These are phyloP conservation scores for Trissolcus brochymenae DNA, from an alignment of 2,888 invertebrate species.

Conservation along the genomic window DNA sequence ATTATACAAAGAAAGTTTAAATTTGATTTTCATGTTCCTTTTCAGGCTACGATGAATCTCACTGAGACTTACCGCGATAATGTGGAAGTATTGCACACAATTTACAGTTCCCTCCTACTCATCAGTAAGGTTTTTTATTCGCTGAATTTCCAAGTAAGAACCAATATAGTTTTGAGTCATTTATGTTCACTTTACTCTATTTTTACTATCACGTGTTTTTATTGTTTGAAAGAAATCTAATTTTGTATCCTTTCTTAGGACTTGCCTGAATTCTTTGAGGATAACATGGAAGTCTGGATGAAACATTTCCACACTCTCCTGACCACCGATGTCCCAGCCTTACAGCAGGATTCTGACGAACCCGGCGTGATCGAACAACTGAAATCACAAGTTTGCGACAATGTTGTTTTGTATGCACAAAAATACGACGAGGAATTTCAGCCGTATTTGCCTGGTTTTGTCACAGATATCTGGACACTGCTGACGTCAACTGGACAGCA, in stretches of 20 bases:
- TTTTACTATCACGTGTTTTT: not conserved
- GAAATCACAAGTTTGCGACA: constrained; percentile 97
- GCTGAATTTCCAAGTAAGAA: constrained; percentile 89
- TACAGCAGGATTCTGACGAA: constrained; percentile 89
- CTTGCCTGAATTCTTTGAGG: constrained; percentile 99
- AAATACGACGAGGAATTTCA: constrained; percentile 99
- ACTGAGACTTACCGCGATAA: constrained; percentile 87
- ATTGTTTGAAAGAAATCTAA: not conserved
- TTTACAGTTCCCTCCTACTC: constrained; percentile 91
- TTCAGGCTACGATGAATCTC: constrained; percentile 89
- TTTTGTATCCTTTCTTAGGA: constrained; percentile 78
- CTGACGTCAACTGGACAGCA: constrained; percentile 90
- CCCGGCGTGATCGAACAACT: constrained; percentile 93
- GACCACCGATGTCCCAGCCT: constrained; percentile 84
- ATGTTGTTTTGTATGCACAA: constrained; percentile 94
- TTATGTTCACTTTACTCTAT: not conserved
- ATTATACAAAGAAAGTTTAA: no score
- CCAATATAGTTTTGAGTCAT: not conserved
- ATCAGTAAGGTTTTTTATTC: constrained; percentile 98
- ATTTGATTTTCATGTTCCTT: constrained; percentile 50
- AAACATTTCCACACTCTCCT: constrained; percentile 89
- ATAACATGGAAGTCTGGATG: constrained; percentile 98
- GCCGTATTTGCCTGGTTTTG: constrained; percentile 91
- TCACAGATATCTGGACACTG: constrained; percentile 95
- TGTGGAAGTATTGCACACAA: constrained; percentile 87